Evolutionary conservation across 2,797 vertebrate genomes (phyloP).

Genomic region (Coilia nasus): DNA sequence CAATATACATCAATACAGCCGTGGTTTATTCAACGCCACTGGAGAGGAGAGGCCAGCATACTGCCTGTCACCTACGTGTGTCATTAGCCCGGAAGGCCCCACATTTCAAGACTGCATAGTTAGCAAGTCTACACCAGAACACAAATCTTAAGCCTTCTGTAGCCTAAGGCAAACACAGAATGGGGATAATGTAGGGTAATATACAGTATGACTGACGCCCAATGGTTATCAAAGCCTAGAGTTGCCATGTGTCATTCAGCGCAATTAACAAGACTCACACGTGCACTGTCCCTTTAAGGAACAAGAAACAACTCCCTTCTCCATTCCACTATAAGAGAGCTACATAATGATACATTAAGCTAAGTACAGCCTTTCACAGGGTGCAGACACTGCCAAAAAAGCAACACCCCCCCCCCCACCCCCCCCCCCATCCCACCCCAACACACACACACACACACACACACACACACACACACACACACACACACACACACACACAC

Average conservation of each 20-base stretch:
- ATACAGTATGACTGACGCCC: background rate
- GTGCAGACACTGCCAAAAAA: background rate
- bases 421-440: background rate
- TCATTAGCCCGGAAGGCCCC: conserved; percentile 3
- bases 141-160: background rate
- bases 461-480: conserved; percentile 23
- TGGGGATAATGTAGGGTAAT: background rate
- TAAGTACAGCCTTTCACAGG: conserved; percentile 36
- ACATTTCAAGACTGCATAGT: background rate
- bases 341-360: conserved; percentile 47
- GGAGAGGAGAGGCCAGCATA: background rate
- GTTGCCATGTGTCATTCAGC: background rate
- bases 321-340: conserved; percentile 35
- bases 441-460: conserved; percentile 18
- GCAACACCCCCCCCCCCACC: background rate
- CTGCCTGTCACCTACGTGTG: background rate
- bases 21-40: conserved; percentile 2
- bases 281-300: conserved; percentile 41
- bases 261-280: background rate
- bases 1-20: conserved; percentile 27
- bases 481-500: conserved; percentile 10
- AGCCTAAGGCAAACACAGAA: background rate
- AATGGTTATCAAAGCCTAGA: background rate
- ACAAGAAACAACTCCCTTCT: conserved; percentile 28
- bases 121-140: background rate